Evolutionary conservation across 2,797 vertebrate genomes (phyloP), one percentile per base, ranked within the genome.

Genomic region (Sebastes trivittatus): DNA sequence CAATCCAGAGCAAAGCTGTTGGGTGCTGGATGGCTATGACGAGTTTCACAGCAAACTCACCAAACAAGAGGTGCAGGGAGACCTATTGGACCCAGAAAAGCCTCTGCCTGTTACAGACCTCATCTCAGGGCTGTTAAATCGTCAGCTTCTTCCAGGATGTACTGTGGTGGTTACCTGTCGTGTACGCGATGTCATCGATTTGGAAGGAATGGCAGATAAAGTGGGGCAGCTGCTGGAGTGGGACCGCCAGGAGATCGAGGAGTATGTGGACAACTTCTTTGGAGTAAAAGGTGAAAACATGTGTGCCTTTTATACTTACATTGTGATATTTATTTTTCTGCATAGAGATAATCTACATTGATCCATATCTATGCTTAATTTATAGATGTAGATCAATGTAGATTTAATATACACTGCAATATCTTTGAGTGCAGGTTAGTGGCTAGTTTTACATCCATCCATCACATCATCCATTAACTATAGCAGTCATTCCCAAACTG

Each of bases 1-100:
- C 59, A 96, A 97, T 3, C 95, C 97, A 6, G 84, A 75, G 9
- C 87, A 77, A 7, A 94, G 94, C 7, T 95, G 97, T 73, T 93
- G 98, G 75, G 96, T 99, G 82, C 96, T 99, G 23, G 98, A 99
- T n/a, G 98, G 98, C 6, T 96, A 98, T 64, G 97, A 98, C 30
- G 97, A 98, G 88, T 97, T 97, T 83, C 76, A 91, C 46, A 86
- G 72, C 9, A 84, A 92, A 77, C 75, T 96, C 23, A 61, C 29
- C 32, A 72, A 25, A 46, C 78, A 73, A n/a, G 72, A 83, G 0
- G 14, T 25, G 34, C 69, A 54, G 4, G 32, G 3, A 4, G 63
- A 11, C 4, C 13, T 1, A 2, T 14, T 90, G 1, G 81, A 92
- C 78, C 80, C 83, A 2, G 22, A 74, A 68, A 74, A 61, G 0